Evolutionary conservation across 1,140 invertebrate genomes (phyloP).

Genomic region (Drosophila insularis): DNA sequence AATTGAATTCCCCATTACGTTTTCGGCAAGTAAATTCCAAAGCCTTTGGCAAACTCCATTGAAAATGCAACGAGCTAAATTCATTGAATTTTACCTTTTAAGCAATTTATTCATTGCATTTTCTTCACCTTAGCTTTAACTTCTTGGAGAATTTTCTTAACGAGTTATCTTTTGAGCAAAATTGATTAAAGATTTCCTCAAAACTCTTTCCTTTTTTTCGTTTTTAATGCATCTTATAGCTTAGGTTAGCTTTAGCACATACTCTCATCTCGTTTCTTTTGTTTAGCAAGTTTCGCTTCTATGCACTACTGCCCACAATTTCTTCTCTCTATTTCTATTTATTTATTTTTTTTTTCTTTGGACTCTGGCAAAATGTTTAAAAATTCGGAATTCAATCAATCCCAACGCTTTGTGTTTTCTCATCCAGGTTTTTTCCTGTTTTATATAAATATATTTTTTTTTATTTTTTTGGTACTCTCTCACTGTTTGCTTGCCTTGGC

Average conservation of each 20-base stretch:
- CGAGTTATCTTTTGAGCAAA: background rate
- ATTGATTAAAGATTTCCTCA: background rate
- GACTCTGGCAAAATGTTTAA: conserved; percentile 74
- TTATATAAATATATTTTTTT: conserved; percentile 29
- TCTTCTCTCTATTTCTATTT: conserved; percentile 37
- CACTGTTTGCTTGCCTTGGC: conserved; percentile 14
- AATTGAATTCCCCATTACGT: no score
- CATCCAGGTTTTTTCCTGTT: background rate
- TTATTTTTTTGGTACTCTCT: conserved; percentile 29
- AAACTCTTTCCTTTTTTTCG: background rate
- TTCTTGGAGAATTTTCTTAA: background rate
- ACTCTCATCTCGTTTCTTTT: conserved; percentile 17
- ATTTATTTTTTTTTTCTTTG: conserved; percentile 60
- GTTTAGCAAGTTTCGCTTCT: conserved; percentile 57
- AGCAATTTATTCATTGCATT: background rate
- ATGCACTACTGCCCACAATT: conserved; percentile 27
- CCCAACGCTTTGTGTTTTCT: conserved; percentile 66
- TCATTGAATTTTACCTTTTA: background rate
- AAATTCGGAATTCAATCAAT: conserved; percentile 80
- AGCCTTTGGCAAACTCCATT: background rate
- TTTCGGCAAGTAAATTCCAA: no score
- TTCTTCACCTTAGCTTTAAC: background rate
- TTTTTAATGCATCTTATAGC: background rate
- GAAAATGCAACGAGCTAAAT: background rate
- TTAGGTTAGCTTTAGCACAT: background rate